Evolutionary conservation across 2,888 invertebrate genomes (phyloP).

Genomic region (Pyrocoelia pectoralis): DNA sequence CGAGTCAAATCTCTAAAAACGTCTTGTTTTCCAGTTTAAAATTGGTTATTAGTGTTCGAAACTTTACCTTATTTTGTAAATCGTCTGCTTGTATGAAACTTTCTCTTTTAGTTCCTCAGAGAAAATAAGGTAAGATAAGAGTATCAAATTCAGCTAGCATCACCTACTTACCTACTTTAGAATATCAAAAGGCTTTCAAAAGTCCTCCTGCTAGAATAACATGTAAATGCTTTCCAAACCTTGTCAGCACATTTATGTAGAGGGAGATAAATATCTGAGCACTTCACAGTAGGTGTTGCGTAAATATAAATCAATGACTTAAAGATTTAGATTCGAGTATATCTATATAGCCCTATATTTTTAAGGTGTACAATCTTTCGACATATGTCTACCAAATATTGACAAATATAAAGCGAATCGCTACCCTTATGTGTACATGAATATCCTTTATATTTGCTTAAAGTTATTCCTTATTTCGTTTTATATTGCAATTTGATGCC

Average conservation of each 20-base stretch:
- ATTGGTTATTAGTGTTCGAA: too few species aligned
- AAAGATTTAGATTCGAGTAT: slow-evolving; percentile 21
- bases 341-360: background rate
- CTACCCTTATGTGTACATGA: too few species aligned
- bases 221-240: slow-evolving; percentile 34
- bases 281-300: slow-evolving; percentile 12
- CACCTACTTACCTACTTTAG: slow-evolving; percentile 23
- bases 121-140: slow-evolving; percentile 15
- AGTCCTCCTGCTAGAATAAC: slow-evolving; percentile 23
- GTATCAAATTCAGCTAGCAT: slow-evolving; percentile 24
- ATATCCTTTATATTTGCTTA: too few species aligned
- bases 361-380: slow-evolving; percentile 20
- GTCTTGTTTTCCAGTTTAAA: too few species aligned
- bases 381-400: slow-evolving; percentile 26
- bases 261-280: slow-evolving; percentile 20
- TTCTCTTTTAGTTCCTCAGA: background rate
- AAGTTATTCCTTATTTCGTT: too few species aligned
- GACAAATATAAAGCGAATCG: too few species aligned
- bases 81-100: background rate
- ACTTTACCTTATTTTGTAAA: too few species aligned
- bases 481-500: too few species aligned
- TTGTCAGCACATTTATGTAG: slow-evolving; percentile 16
- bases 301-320: slow-evolving; percentile 20
- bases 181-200: slow-evolving; percentile 29
- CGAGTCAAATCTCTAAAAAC: background rate